Base-by-base conservation (phyloP, 2,113 vertebrate genomes). In the Trogon surrucura region DNA sequence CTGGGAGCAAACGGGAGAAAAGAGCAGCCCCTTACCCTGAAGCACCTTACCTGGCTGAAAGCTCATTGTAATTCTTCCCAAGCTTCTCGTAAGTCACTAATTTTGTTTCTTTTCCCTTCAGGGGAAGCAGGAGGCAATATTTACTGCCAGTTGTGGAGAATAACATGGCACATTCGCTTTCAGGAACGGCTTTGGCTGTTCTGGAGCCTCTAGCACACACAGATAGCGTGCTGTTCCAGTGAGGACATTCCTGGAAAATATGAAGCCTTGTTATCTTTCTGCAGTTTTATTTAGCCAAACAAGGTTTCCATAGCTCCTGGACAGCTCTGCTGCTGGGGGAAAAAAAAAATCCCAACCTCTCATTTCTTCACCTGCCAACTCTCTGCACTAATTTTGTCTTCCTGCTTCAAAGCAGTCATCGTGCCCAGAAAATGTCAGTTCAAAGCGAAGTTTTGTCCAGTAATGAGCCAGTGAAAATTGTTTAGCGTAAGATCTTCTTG, bases 321-420 rank as follows among this genome's bases (percentile, higher is more conserved):
- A 89, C 60, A 54, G 58, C 95, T 81, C 65, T 85, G 64, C 92
- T 65, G 66, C 69, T 47, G 53, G 23, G 64, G n/a, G 4, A 10
- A 38, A 26, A 38, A 10, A 27, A 51, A 38, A 53, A 51, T 38
- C 38, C 6, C 22, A 22, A 18, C 21, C 48, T 83, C 61, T 88
- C 85, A 90, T 96, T 96, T 95, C 85, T 96, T 96, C 88, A 95
- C 93, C 91, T 96, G 96, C 94, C 96, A 97, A 85, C 78, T 95
- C 89, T 38, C 85, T 30, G 57, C 78, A 57, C 84, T 80, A 74
- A 92, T 95, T 93, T 80, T 95, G 74, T 96, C 77, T 64, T 78
- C 66, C 75, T 73, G 85, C 93, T 95, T 96, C 91, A 87, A 77
- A 71, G 89, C 91, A 20, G 73, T 86, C 30, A 5, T 10, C 16